phyloP scores from a whole-genome alignment of 2,888 invertebrate genomes.

The Maniola hyperantus region DNA sequence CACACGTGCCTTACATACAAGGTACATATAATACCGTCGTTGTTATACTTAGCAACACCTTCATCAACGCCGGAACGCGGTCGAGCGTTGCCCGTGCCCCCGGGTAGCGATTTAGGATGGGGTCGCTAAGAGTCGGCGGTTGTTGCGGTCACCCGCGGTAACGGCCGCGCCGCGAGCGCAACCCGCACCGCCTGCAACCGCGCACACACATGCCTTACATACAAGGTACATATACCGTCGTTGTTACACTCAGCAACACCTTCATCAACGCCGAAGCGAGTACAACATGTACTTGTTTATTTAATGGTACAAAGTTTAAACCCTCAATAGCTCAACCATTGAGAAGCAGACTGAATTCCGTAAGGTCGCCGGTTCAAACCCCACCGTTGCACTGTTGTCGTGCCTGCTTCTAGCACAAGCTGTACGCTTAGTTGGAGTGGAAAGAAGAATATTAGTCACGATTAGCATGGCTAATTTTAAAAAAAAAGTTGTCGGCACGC shows the following conservation, averaged over 20 bases:
- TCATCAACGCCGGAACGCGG: constrained; percentile 77
- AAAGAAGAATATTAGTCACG: no score
- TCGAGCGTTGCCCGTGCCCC: constrained; percentile 68
- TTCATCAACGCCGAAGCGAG: constrained; percentile 75
- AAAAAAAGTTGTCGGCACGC: no score
- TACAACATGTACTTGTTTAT: no score
- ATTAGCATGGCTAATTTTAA: no score
- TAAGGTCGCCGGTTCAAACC: no score
- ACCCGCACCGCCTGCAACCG: constrained; percentile 49
- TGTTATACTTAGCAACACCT: constrained; percentile 61
- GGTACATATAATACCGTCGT: constrained; percentile 46
- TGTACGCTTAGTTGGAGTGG: no score
- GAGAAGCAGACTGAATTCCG: no score
- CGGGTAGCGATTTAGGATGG: constrained; percentile 69
- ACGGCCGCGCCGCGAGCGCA: constrained; percentile 56
- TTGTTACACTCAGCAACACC: constrained; percentile 60
- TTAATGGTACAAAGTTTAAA: no score
- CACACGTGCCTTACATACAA: constrained; percentile 76
- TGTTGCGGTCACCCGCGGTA: constrained; percentile 66
- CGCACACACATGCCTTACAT: constrained; percentile 74
- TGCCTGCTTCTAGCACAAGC: no score
- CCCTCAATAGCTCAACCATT: no score
- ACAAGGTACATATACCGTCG: constrained; percentile 52
- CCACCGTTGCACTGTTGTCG: no score
- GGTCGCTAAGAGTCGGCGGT: constrained; percentile 66